A percentile compares a stretch with the other conserved stretches of the same genome.
Conservation (phyloP, 92 coral and sea anemone species). For the Parazoanthus darwini region DNA sequence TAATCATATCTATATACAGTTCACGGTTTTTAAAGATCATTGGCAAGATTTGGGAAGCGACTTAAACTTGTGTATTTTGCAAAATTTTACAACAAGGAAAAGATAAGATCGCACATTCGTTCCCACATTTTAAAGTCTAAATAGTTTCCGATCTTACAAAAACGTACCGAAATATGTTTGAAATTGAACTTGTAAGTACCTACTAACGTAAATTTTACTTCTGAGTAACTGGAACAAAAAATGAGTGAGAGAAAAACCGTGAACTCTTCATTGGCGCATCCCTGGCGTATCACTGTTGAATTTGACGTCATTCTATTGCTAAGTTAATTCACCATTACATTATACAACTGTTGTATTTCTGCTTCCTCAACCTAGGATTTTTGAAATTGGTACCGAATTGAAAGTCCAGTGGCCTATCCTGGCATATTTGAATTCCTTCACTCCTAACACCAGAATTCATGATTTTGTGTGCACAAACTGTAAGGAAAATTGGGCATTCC, state of each 20-base stretch:
- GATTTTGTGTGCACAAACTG: not conserved
- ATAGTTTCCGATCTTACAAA: too few relatives aligned
- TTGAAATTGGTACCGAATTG: slow-evolving; percentile 15
- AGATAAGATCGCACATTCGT: not conserved
- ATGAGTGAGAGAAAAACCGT: slow-evolving; percentile 2
- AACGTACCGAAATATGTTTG: too few relatives aligned
- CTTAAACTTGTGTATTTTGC: not conserved
- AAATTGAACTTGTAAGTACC: too few relatives aligned
- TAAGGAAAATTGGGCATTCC: not conserved
- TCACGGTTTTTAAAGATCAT: slow-evolving; percentile 20
- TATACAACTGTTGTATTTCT: not conserved
- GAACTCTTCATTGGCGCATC: slow-evolving; percentile 4
- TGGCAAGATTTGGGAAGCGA: not conserved
- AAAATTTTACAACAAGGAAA: not conserved
- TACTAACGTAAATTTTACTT: too few relatives aligned
- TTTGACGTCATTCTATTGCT: slow-evolving; percentile 6
- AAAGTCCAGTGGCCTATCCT: not conserved
- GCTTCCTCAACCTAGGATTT: not conserved
- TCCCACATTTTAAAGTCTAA: too few relatives aligned
- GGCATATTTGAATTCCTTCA: not conserved
- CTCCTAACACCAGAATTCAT: not conserved
- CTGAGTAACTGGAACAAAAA: not conserved
- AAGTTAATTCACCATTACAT: slow-evolving; percentile 23
- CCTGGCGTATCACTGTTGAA: slow-evolving; percentile 9
- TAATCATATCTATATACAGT: not conserved